Evolutionary conservation across 1,140 invertebrate species (phyloP).

Genomic region (Zaprionus nigranus): DNA sequence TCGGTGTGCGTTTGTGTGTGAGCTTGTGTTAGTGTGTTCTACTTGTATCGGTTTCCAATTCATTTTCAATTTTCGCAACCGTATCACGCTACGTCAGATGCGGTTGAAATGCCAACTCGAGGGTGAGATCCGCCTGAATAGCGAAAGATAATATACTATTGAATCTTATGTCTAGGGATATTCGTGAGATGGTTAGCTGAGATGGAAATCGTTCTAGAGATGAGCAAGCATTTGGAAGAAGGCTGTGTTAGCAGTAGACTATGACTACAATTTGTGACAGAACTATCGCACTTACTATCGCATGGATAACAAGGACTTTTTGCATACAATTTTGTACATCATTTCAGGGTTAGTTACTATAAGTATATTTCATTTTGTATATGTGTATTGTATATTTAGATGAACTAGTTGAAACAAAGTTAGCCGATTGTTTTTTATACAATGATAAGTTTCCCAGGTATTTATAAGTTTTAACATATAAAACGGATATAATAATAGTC

Average conservation of each 20-base stretch:
- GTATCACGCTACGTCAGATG: conserved; percentile 60
- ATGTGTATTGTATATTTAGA: neutral
- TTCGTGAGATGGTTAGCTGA: conserved; percentile 57
- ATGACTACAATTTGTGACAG: neutral
- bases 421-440: too few relatives aligned
- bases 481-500: too few relatives aligned
- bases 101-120: conserved; percentile 72
- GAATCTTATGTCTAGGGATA: conserved; percentile 59
- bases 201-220: conserved; percentile 20
- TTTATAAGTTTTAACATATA: too few relatives aligned
- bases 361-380: neutral
- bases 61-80: conserved; percentile 48
- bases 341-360: neutral
- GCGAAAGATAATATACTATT: conserved; percentile 14
- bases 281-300: neutral
- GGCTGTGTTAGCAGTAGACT: conserved; percentile 1
- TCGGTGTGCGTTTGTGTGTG: conserved; percentile 10
- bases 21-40: conserved; percentile 5
- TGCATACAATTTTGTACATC: neutral
- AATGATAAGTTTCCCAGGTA: too few relatives aligned
- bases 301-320: neutral
- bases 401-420: too few relatives aligned
- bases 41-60: conserved; percentile 29
- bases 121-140: conserved; percentile 57
- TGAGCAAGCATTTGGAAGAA: conserved; percentile 1